These are phyloP conservation scores for Pollimyrus isidori DNA, from an alignment of 2,113 vertebrate genomes.

Conservation along the genomic window DNA sequence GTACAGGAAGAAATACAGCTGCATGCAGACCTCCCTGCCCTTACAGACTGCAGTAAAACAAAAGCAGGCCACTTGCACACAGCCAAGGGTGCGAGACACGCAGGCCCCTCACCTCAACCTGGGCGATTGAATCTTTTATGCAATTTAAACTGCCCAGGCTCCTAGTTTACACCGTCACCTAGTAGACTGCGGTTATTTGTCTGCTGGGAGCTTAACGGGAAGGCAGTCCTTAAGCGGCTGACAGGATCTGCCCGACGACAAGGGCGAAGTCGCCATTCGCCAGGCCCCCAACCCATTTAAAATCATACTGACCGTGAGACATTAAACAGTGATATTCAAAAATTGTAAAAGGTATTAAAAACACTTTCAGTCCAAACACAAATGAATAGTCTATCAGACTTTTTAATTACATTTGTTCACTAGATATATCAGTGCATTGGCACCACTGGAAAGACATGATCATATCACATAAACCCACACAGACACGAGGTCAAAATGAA, in stretches of 20 bases:
- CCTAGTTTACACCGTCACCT: background rate
- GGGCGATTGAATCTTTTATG: background rate
- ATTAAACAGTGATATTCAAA: background rate
- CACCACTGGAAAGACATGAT: slow-evolving; percentile 3
- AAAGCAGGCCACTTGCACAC: background rate
- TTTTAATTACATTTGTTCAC: background rate
- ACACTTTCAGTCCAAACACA: slow-evolving; percentile 3
- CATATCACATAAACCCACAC: background rate
- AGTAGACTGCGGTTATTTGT: background rate
- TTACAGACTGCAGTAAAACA: background rate
- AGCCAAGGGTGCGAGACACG: background rate
- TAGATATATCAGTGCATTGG: background rate
- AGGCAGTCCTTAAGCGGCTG: background rate
- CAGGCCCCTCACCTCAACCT: background rate
- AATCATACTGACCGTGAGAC: background rate
- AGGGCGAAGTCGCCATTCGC: background rate
- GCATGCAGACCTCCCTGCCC: background rate
- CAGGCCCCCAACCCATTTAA: background rate
- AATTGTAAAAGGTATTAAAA: background rate
- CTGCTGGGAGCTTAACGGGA: background rate
- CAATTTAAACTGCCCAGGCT: background rate
- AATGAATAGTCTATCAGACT: background rate
- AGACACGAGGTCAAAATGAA: background rate
- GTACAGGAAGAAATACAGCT: background rate
- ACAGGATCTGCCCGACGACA: background rate